Conservation (phyloP, 2,888 invertebrate genomes). For the Lampropteryx suffumata region DNA sequence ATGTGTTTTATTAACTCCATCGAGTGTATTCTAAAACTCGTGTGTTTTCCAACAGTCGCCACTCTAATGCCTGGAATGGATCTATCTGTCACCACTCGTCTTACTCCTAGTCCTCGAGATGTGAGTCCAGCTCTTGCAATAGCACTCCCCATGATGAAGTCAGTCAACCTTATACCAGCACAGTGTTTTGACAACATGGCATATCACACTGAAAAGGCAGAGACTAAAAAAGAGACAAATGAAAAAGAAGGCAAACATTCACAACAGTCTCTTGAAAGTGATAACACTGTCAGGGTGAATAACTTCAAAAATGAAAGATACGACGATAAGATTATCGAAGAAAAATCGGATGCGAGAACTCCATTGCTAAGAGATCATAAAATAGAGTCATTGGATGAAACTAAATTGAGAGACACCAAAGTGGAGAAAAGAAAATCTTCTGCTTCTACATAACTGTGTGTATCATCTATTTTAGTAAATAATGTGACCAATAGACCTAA, state of each 20-base stretch:
- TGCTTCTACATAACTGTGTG: constrained; percentile 68
- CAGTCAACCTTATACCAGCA: constrained; percentile 73
- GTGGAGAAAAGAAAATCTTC: constrained; percentile 76
- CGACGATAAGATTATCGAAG: constrained; percentile 59
- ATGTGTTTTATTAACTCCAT: background rate
- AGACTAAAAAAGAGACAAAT: constrained; percentile 46
- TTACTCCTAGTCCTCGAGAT: constrained; percentile 86
- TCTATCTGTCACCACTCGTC: constrained; percentile 84
- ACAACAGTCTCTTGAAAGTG: constrained; percentile 65
- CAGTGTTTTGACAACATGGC: constrained; percentile 81
- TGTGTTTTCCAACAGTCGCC: constrained; percentile 63
- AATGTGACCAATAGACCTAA: constrained; percentile 63
- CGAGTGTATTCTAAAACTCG: constrained; percentile 11
- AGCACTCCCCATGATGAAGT: constrained; percentile 84
- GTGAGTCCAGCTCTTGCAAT: constrained; percentile 85
- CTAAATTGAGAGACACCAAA: constrained; percentile 70
- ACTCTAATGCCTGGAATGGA: constrained; percentile 82
- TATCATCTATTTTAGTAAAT: constrained; percentile 18
- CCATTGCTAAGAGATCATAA: constrained; percentile 73
- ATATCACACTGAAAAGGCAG: constrained; percentile 65
- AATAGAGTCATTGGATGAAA: constrained; percentile 76
- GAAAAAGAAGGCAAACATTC: constrained; percentile 55
- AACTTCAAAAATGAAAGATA: constrained; percentile 70
- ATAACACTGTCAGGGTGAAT: constrained; percentile 63
- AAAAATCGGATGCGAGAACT: constrained; percentile 71